Evolutionary conservation across 2,888 invertebrate genomes (phyloP).

Genomic region (Bugulina stolonifera): DNA sequence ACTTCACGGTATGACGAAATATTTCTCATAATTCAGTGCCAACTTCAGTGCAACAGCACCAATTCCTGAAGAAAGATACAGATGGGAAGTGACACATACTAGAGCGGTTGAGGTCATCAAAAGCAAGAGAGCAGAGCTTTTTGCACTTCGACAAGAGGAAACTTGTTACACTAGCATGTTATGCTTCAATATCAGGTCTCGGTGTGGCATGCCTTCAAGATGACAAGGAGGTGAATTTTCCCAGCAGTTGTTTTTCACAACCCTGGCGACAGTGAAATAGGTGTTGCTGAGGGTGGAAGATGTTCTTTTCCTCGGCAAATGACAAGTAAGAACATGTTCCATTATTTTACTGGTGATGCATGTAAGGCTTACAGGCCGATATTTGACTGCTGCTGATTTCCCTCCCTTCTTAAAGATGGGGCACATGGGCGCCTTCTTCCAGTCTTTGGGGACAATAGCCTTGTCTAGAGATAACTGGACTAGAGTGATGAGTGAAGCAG

Average conservation of each 20-base stretch:
- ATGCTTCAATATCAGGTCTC: no score
- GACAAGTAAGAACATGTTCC: background rate
- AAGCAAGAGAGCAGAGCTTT: no score
- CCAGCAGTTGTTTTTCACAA: background rate
- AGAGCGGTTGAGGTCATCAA: no score
- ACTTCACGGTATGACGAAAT: background rate
- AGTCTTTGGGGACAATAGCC: background rate
- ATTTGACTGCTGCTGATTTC: background rate
- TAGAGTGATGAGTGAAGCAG: background rate
- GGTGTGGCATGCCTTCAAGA: no score
- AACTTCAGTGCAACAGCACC: no score
- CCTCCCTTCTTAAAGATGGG: background rate
- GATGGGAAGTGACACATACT: no score
- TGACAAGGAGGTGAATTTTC: background rate
- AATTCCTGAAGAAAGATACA: no score
- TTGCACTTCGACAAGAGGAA: no score
- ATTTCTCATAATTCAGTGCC: background rate
- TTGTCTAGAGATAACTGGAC: background rate
- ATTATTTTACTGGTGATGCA: background rate
- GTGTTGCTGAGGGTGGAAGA: no score
- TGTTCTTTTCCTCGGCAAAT: background rate
- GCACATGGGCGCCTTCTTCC: no score
- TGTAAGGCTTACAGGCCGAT: background rate
- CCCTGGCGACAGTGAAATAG: background rate
- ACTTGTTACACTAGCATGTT: no score